Percentiles rank a stretch among this genome's conserved stretches.
Conservation (phyloP, 2,888 invertebrate genomes). For the Drosophila colorata region DNA sequence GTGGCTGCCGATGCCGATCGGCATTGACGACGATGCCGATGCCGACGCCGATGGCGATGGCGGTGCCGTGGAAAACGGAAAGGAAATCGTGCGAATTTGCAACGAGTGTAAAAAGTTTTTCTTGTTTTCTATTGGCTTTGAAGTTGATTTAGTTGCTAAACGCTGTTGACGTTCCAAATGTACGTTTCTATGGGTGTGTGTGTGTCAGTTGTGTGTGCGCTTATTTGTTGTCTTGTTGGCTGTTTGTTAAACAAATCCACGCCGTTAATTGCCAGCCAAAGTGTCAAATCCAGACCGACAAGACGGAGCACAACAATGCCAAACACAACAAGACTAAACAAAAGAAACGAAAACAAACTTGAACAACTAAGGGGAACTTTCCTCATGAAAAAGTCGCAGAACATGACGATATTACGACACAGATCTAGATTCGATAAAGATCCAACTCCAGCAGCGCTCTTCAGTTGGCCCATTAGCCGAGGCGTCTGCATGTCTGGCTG, state of each 20-base stretch:
- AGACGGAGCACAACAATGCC: slow-evolving; percentile 6
- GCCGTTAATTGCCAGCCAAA: slow-evolving; percentile 72
- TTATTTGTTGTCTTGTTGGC: slow-evolving; percentile 66
- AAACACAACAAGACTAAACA: slow-evolving; percentile 1
- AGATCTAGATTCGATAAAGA: slow-evolving; percentile 21
- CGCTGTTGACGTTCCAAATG: slow-evolving; percentile 52
- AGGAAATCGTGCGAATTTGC: slow-evolving; percentile 71
- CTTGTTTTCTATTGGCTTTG: slow-evolving; percentile 56
- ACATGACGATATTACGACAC: slow-evolving; percentile 47
- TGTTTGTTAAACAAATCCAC: slow-evolving; percentile 78
- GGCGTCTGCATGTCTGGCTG: slow-evolving; percentile 66
- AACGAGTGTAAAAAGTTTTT: slow-evolving; percentile 66
- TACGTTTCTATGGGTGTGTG: slow-evolving; percentile 5
- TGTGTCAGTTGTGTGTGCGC: slow-evolving; percentile 47
- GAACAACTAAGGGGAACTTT: slow-evolving; percentile 23
- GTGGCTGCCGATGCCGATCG: slow-evolving; percentile 48
- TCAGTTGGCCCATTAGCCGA: slow-evolving; percentile 59
- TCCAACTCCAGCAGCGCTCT: slow-evolving; percentile 1
- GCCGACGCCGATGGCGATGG: slow-evolving; percentile 1
- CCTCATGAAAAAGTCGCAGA: slow-evolving; percentile 10
- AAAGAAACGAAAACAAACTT: slow-evolving; percentile 3
- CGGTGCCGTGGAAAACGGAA: slow-evolving; percentile 35
- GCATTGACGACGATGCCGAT: not conserved
- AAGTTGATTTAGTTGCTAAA: slow-evolving; percentile 70
- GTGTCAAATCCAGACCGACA: slow-evolving; percentile 52